Conservation (phyloP, 2,113 vertebrate species). For the Ochotona princeps region DNA sequence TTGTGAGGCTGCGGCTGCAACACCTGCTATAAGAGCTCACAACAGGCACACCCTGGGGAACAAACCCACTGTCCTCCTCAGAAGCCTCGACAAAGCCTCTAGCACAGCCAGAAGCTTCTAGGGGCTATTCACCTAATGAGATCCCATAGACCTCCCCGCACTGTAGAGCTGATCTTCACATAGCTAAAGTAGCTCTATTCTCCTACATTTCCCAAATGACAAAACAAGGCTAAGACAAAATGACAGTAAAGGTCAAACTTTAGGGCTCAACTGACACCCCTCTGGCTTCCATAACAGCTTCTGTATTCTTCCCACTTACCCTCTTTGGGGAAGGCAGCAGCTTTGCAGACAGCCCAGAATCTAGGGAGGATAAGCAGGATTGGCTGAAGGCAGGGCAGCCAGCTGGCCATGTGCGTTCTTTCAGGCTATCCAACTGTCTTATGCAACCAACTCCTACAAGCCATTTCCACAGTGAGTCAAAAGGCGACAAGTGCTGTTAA, state of each 20-base stretch:
- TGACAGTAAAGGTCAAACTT: background rate
- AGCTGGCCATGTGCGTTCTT: background rate
- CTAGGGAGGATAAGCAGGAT: background rate
- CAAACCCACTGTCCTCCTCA: background rate
- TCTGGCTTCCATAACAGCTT: background rate
- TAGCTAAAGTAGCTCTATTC: background rate
- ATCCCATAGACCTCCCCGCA: background rate
- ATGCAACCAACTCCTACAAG: conserved; percentile 12
- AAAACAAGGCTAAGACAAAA: background rate
- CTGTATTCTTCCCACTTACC: rapidly evolving
- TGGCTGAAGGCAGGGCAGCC: background rate
- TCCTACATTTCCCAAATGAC: background rate
- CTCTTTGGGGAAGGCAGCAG: background rate
- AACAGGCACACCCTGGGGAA: background rate
- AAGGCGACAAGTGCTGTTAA: conserved; percentile 30
- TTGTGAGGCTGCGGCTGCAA: background rate
- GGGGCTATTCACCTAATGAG: background rate
- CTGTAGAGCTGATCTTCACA: background rate
- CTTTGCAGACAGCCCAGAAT: background rate
- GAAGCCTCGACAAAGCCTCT: background rate
- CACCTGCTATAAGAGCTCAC: background rate
- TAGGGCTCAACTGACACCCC: background rate
- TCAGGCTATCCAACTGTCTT: conserved; percentile 26
- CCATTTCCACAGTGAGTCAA: background rate
- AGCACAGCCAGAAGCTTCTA: background rate